These are phyloP conservation scores for Synaphobranchus kaupii DNA, from an alignment of 2,797 vertebrate genomes.

Conservation along the genomic window DNA sequence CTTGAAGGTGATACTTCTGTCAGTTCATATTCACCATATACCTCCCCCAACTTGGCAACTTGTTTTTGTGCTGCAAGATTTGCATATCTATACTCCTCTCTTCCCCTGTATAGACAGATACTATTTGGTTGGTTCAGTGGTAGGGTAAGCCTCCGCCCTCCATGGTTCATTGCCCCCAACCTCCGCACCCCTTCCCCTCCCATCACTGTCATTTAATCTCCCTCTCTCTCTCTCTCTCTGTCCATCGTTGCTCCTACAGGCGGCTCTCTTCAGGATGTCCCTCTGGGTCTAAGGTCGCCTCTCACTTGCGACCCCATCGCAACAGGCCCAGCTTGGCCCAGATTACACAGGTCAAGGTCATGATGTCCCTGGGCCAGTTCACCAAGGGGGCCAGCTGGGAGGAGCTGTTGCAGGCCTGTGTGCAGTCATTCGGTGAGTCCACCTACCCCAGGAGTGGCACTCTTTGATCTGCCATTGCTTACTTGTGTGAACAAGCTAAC, in stretches of 20 bases:
- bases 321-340: conserved; percentile 73
- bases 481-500: neutral
- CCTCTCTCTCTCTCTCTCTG: conserved; percentile 34
- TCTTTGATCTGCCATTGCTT: neutral
- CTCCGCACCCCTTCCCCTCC: neutral
- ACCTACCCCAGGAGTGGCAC: neutral
- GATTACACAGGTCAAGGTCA: conserved; percentile 70
- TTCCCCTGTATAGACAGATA: conserved; percentile 32
- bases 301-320: conserved; percentile 76
- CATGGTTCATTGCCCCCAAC: conserved; percentile 49
- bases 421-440: conserved; percentile 91
- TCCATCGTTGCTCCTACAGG: conserved; percentile 64
- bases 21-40: neutral
- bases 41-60: neutral
- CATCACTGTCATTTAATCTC: neutral
- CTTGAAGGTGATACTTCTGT: neutral
- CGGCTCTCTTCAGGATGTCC: conserved; percentile 77
- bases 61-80: conserved; percentile 30
- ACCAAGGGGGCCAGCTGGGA: conserved; percentile 91
- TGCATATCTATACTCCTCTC: conserved; percentile 30
- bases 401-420: conserved; percentile 89
- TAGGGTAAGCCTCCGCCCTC: conserved; percentile 58
- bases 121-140: conserved; percentile 48
- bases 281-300: conserved; percentile 74
- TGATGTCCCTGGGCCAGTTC: conserved; percentile 83